A percentile compares a stretch with the other conserved stretches of the same genome.
These are phyloP conservation scores for Poeciliopsis paucimaculata DNA, from an alignment of 2,797 vertebrate genomes.

Conservation along the genomic window DNA sequence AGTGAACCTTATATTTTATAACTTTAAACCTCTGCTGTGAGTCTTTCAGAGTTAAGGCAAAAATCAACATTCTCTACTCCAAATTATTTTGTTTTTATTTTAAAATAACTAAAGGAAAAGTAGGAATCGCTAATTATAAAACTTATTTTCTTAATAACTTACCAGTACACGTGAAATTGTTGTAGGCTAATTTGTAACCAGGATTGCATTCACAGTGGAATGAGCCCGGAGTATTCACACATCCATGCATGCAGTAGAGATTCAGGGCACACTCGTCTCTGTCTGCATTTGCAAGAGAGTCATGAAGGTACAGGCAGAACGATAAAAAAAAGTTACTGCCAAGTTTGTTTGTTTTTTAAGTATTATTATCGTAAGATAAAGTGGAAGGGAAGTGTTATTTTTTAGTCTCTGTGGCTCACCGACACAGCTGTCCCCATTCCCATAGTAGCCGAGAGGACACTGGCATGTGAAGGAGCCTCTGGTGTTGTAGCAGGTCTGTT, in stretches of 20 bases:
- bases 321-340: neutral
- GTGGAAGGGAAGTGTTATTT: conserved; percentile 3
- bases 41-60: neutral
- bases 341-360: neutral
- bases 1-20: neutral
- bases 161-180: conserved; percentile 96
- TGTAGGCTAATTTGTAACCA: conserved; percentile 91
- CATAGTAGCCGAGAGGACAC: conserved; percentile 89
- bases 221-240: conserved; percentile 92
- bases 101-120: neutral
- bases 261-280: conserved; percentile 89
- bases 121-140: neutral
- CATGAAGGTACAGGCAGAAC: neutral
- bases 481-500: conserved; percentile 91
- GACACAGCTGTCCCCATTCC: conserved; percentile 89
- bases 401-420: conserved; percentile 80
- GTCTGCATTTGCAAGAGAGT: conserved; percentile 75
- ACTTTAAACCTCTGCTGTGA: neutral
- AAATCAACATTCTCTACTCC: neutral
- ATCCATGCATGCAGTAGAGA: conserved; percentile 93
- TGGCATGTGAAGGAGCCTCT: conserved; percentile 92
- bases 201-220: conserved; percentile 94
- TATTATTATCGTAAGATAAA: neutral
- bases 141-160: conserved; percentile 70
- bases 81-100: neutral